phyloP scores from a whole-genome alignment of 2,113 vertebrate genomes.

The Pundamilia nyererei region DNA sequence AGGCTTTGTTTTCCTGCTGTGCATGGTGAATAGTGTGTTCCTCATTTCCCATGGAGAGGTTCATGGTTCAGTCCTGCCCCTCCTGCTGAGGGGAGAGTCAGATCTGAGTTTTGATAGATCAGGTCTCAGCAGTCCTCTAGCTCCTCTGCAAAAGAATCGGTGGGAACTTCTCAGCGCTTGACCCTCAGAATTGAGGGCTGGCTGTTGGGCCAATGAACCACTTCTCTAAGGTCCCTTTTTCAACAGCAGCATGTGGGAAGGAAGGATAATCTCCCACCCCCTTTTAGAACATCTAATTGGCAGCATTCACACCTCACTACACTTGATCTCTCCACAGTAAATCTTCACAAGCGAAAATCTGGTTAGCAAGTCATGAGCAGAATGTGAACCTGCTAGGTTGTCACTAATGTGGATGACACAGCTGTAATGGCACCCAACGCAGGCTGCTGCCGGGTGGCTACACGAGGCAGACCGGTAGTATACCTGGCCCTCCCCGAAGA shows the following conservation, averaged over 20 bases:
- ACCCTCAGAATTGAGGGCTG: background rate
- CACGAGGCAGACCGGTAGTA: background rate
- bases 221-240: background rate
- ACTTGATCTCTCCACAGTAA: background rate
- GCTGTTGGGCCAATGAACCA: constrained; percentile 7
- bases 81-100: background rate
- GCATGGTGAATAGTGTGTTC: background rate
- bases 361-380: background rate
- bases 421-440: background rate
- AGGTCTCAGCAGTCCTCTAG: background rate
- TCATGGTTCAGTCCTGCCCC: background rate
- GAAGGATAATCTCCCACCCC: background rate
- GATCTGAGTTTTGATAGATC: constrained; percentile 4
- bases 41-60: constrained; percentile 15
- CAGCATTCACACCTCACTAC: background rate
- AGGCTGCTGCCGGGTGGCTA: background rate
- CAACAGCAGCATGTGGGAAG: background rate
- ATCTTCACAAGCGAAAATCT: background rate
- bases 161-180: constrained; percentile 12
- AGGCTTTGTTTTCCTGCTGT: constrained; percentile 35
- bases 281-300: constrained; percentile 4
- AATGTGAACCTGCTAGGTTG: background rate
- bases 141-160: background rate
- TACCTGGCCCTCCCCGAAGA: constrained; percentile 78
- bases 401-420: background rate